phyloP scores from a whole-genome alignment of 2,797 vertebrate genomes.

The Gorsachius magnificus region DNA sequence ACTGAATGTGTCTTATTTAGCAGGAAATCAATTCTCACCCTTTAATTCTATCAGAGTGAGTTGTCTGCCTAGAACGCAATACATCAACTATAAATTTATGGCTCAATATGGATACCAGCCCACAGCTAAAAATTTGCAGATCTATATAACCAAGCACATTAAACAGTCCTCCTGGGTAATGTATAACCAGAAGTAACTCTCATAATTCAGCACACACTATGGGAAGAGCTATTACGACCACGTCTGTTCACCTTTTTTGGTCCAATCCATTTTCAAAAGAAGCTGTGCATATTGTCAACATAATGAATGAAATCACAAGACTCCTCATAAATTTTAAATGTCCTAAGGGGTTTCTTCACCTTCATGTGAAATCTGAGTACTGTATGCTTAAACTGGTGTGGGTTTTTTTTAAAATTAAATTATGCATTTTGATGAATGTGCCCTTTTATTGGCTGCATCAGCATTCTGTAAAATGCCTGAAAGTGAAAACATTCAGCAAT shows the following conservation, averaged over 20 bases:
- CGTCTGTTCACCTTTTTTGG: constrained; percentile 17
- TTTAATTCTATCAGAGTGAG: constrained; percentile 56
- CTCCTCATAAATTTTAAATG: constrained; percentile 43
- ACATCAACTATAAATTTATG: constrained; percentile 62
- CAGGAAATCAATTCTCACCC: constrained; percentile 47
- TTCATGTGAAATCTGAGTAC: constrained; percentile 33
- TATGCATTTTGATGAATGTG: constrained; percentile 22
- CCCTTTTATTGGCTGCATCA: constrained; percentile 28
- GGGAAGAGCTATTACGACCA: constrained; percentile 37
- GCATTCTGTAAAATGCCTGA: constrained; percentile 30
- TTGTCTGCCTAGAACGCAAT: constrained; percentile 51
- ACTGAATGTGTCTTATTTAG: not conserved
- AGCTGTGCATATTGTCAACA: constrained; percentile 38
- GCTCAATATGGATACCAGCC: constrained; percentile 52
- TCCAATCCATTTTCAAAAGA: constrained; percentile 58
- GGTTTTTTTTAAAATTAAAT: not conserved
- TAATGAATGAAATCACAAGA: constrained; percentile 62
- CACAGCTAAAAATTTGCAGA: constrained; percentile 64
- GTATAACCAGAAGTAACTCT: constrained; percentile 55
- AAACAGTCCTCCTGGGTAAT: constrained; percentile 47
- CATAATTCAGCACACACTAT: constrained; percentile 40
- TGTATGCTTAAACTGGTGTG: not conserved
- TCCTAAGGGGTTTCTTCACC: constrained; percentile 38
- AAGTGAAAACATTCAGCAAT: constrained; percentile 39
- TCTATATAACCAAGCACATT: constrained; percentile 60